phyloP scores from a whole-genome alignment of 1,140 invertebrate species.

The Anastatus disparis region DNA sequence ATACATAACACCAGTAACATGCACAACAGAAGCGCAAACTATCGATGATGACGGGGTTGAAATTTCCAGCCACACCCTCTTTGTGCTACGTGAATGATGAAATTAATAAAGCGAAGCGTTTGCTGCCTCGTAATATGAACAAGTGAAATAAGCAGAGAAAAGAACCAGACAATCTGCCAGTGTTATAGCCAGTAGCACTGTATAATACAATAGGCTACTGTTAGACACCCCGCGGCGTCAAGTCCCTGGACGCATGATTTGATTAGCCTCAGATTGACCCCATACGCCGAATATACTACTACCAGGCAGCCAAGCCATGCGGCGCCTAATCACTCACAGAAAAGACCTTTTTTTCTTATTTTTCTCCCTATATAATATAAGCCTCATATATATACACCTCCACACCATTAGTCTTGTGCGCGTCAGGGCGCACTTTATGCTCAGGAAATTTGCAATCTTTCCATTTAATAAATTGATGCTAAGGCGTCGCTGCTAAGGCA shows the following conservation, averaged over 20 bases:
- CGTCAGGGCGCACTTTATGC: conserved; percentile 61
- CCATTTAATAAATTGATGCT: conserved; percentile 67
- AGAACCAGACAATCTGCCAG: conserved; percentile 60
- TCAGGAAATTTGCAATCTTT: conserved; percentile 67
- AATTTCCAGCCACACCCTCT: neutral
- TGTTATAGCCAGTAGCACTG: no score
- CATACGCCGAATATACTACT: conserved; percentile 46
- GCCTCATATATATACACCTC: conserved; percentile 41
- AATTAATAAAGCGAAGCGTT: conserved; percentile 69
- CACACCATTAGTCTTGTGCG: conserved; percentile 62
- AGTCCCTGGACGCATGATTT: conserved; percentile 63
- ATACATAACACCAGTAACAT: no score
- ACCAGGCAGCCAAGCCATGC: conserved; percentile 47
- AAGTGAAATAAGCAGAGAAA: conserved; percentile 54
- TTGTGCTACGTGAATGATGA: conserved; percentile 58
- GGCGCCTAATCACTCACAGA: conserved; percentile 63
- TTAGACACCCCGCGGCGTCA: conserved; percentile 52
- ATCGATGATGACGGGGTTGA: neutral
- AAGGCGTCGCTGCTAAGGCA: conserved; percentile 1
- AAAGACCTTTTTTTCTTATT: no score
- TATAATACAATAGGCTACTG: no score
- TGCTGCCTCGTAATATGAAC: conserved; percentile 39
- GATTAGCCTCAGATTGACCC: conserved; percentile 69
- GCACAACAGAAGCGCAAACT: neutral
- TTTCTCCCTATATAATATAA: conserved; percentile 3